Conservation (phyloP, 2,888 invertebrate species). For the Pecten maximus region DNA sequence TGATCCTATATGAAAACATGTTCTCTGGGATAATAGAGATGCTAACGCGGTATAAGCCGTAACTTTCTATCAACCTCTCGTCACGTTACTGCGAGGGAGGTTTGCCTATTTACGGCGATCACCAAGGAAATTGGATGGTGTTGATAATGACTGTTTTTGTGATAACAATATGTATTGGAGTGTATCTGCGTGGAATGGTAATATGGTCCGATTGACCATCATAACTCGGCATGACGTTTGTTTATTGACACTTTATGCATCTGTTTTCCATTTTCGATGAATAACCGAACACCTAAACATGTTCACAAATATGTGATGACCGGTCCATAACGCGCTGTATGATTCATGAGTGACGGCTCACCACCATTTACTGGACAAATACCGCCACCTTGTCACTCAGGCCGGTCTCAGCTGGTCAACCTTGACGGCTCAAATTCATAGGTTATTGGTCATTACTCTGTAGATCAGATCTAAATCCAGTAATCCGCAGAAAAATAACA, state of each 20-base stretch:
- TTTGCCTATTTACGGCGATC: background rate
- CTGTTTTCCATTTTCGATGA: slow-evolving; percentile 18
- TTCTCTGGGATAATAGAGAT: background rate
- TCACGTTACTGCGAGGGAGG: background rate
- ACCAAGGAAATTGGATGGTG: slow-evolving; percentile 4
- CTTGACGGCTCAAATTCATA: background rate
- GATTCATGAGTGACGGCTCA: background rate
- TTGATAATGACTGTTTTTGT: background rate
- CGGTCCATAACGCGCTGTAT: background rate
- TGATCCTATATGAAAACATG: background rate
- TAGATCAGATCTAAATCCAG: background rate
- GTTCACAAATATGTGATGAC: background rate
- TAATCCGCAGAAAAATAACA: background rate
- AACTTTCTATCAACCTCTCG: background rate
- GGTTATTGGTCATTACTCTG: background rate
- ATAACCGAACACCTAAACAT: background rate
- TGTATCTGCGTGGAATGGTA: background rate
- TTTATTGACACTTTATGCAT: slow-evolving; percentile 1
- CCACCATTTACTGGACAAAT: background rate
- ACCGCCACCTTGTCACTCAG: background rate
- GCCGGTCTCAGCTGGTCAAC: background rate
- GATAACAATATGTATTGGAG: background rate
- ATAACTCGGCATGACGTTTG: background rate
- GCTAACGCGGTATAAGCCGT: background rate
- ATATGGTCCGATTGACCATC: background rate